These are phyloP conservation scores for Cataglyphis albicans DNA, from an alignment of 2,888 invertebrate genomes.

Conservation along the genomic window DNA sequence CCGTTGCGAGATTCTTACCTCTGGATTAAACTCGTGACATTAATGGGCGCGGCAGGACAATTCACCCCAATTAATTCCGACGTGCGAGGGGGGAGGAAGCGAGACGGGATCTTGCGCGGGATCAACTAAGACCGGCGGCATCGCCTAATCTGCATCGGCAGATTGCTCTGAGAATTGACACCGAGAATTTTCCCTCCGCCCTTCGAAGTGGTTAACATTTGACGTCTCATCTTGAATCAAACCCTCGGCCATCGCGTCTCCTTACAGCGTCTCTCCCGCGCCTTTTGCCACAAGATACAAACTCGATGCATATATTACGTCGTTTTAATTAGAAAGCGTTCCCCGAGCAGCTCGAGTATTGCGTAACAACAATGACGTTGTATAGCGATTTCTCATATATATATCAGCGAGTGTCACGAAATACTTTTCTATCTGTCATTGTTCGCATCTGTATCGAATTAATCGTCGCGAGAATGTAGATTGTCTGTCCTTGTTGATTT, in stretches of 20 bases:
- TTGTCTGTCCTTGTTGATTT: not conserved
- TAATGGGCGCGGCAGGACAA: slow-evolving; percentile 69
- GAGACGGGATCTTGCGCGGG: slow-evolving; percentile 46
- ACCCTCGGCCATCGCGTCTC: slow-evolving; percentile 74
- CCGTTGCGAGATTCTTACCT: slow-evolving; percentile 25
- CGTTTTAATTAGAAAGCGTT: slow-evolving; percentile 82
- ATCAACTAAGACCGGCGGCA: slow-evolving; percentile 54
- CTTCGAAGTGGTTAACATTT: slow-evolving; percentile 75
- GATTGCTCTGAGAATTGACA: slow-evolving; percentile 86
- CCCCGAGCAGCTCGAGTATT: slow-evolving; percentile 67
- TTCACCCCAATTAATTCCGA: slow-evolving; percentile 73
- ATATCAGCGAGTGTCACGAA: not conserved
- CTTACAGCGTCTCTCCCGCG: slow-evolving; percentile 74
- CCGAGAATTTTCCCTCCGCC: slow-evolving; percentile 78
- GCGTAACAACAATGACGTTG: slow-evolving; percentile 49
- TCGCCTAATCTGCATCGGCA: slow-evolving; percentile 85
- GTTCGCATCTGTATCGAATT: not conserved
- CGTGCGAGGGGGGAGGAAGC: slow-evolving; percentile 56
- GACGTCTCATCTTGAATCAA: slow-evolving; percentile 80
- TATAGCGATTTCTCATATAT: too few species aligned
- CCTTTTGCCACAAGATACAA: slow-evolving; percentile 79
- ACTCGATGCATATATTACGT: slow-evolving; percentile 85
- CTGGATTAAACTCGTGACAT: slow-evolving; percentile 64
- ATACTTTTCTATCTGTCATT: not conserved
- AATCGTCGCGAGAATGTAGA: not conserved